Percentiles rank a stretch among this genome's conserved stretches.
These are phyloP conservation scores for Meandrusa payeni DNA, from an alignment of 2,888 invertebrate species.

Conservation along the genomic window DNA sequence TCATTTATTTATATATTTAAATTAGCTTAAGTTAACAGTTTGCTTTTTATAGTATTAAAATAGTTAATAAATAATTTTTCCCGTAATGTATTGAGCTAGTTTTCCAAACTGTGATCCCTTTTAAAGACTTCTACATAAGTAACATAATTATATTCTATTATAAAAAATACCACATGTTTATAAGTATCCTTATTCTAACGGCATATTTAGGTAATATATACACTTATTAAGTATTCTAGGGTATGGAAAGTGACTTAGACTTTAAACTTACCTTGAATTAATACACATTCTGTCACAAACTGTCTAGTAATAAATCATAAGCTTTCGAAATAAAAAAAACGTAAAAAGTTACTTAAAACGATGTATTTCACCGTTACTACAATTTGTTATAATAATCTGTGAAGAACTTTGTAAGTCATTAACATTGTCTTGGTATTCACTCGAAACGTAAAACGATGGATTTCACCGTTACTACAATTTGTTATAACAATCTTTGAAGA, in stretches of 20 bases:
- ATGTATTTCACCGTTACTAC: too few species aligned
- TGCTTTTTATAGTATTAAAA: conserved; percentile 7
- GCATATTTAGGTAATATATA: conserved; percentile 20
- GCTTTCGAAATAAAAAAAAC: too few species aligned
- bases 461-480: too few species aligned
- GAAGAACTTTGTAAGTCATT: too few species aligned
- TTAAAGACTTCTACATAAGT: conserved; percentile 79
- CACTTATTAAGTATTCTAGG: conserved; percentile 8
- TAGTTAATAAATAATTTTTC: conserved; percentile 39
- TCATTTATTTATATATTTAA: neutral
- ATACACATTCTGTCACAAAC: too few species aligned
- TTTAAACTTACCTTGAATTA: neutral
- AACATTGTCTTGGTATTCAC: too few species aligned
- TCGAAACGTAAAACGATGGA: too few species aligned
- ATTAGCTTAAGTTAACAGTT: neutral
- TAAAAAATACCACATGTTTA: conserved; percentile 38
- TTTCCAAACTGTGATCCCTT: conserved; percentile 80
- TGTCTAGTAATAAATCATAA: too few species aligned
- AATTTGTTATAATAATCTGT: too few species aligned
- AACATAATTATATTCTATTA: conserved; percentile 48
- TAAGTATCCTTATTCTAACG: conserved; percentile 18
- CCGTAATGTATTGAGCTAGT: conserved; percentile 66
- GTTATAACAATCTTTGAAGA: too few species aligned
- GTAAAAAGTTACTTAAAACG: too few species aligned
- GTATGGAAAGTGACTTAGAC: conserved; percentile 1